Percentiles rank a stretch among this genome's conserved stretches.
These are phyloP conservation scores for Morpho helenor DNA, from an alignment of 2,888 invertebrate species.

Conservation along the genomic window DNA sequence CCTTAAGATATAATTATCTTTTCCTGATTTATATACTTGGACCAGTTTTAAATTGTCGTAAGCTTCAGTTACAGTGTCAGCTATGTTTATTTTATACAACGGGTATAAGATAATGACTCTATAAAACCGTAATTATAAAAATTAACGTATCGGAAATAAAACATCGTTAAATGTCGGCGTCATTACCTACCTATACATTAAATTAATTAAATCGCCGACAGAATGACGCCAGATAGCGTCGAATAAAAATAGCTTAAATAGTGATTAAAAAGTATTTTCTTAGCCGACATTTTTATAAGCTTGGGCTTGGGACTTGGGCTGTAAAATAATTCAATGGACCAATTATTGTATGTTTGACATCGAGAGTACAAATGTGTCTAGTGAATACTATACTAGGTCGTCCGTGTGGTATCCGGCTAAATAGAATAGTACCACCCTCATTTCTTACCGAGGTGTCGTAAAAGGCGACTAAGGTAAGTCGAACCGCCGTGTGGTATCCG, in stretches of 20 bases:
- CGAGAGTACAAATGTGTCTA: background rate
- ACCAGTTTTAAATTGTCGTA: background rate
- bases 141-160: conserved; percentile 59
- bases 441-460: too few relatives aligned
- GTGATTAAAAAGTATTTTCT: background rate
- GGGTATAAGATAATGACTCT: conserved; percentile 37
- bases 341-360: background rate
- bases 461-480: too few relatives aligned
- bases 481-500: too few relatives aligned
- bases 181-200: conserved; percentile 50
- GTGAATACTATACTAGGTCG: background rate
- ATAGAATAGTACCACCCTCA: too few relatives aligned
- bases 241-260: conserved; percentile 25
- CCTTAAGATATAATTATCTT: background rate
- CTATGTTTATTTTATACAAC: conserved; percentile 31
- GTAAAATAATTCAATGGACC: background rate
- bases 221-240: conserved; percentile 20
- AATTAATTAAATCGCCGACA: conserved; percentile 42
- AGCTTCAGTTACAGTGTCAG: conserved; percentile 6
- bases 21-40: background rate
- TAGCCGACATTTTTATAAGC: background rate
- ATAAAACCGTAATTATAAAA: conserved; percentile 48
- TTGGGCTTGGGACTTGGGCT: background rate
- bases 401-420: too few relatives aligned
- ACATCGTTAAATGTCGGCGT: conserved; percentile 48